Base-by-base conservation (phyloP, 2,888 invertebrate genomes). In the Drosophila tripunctata region DNA sequence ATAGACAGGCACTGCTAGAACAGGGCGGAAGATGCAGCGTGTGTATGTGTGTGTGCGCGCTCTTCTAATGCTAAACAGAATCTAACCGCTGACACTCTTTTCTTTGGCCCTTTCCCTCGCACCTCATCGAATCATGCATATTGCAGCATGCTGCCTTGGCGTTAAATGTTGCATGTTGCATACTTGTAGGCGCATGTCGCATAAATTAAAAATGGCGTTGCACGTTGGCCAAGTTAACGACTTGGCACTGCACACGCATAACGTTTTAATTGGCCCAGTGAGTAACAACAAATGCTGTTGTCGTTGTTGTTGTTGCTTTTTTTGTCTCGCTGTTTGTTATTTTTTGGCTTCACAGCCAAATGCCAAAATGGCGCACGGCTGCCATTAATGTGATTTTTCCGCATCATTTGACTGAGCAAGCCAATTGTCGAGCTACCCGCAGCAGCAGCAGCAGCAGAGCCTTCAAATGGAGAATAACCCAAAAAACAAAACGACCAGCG, bases 311-410 rank as follows among this genome's bases (percentile, higher is more conserved):
- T n/a, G n/a, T n/a, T n/a, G n/a, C n/a, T 55, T 55, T 35, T 67
- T 60, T 54, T 52, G 63, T 67, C 67, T 44, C 15, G 21, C 43
- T 15, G 17, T 19, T 27, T 6, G 10, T 19, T 15, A 2, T 21
- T 12, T 40, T 4, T 33, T 4, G 12, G 27, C 15, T 21, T 31
- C 7, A 17, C 14, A 22, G 40, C 40, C 19, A 38, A 55, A 56
- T 40, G 40, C 60, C 48, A 61, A 79, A 67, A 63, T 54, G 48
- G 33, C 60, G 75, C 84, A 74, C 72, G 69, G 67, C 77, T 77
- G 79, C 67, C 72, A 76, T 76, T 83, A 83, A 86, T 83, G 83
- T 80, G 76, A 86, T 86, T 83, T 75, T 83, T 75, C 70, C 86
- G 76, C 76, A 68, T 72, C 74, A 83, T 86, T 86, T 86, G 67